Conservation (phyloP, 2,888 invertebrate species). For the Apotomis betuletana region DNA sequence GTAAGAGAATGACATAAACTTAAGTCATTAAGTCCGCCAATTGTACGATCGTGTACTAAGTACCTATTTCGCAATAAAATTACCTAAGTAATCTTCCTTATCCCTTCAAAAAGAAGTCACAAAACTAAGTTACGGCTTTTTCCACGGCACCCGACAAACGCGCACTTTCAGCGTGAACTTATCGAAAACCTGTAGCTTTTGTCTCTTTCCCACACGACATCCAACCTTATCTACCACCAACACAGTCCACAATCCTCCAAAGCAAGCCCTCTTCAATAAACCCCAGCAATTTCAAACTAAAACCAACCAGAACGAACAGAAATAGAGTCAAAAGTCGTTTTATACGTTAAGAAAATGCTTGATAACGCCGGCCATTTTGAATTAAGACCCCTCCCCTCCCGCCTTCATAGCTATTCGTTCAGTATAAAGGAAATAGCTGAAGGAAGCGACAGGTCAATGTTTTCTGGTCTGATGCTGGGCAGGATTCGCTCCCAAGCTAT, state of each 20-base stretch:
- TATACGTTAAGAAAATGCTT: constrained; percentile 45
- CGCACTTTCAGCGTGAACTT: constrained; percentile 73
- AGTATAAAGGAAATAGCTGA: constrained; percentile 56
- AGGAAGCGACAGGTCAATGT: constrained; percentile 59
- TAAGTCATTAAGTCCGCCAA: too few relatives aligned
- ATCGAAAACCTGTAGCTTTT: constrained; percentile 79
- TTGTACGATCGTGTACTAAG: too few relatives aligned
- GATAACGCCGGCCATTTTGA: constrained; percentile 58
- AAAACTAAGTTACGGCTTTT: constrained; percentile 49
- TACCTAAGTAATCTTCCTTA: neutral
- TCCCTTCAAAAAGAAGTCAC: neutral
- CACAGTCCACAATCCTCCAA: constrained; percentile 39
- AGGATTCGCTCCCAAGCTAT: constrained; percentile 49
- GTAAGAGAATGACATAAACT: too few relatives aligned
- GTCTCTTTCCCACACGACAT: constrained; percentile 43
- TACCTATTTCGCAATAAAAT: too few relatives aligned
- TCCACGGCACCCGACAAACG: constrained; percentile 45
- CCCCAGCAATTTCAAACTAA: constrained; percentile 27
- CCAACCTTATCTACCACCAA: constrained; percentile 16
- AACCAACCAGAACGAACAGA: constrained; percentile 39
- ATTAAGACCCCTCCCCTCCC: constrained; percentile 53
- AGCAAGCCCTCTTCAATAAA: neutral
- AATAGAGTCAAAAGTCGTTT: constrained; percentile 32
- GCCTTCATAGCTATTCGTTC: constrained; percentile 47
- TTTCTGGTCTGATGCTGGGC: constrained; percentile 54